phyloP scores from a whole-genome alignment of 1,140 invertebrate species.

The Brachionus calyciflorus region DNA sequence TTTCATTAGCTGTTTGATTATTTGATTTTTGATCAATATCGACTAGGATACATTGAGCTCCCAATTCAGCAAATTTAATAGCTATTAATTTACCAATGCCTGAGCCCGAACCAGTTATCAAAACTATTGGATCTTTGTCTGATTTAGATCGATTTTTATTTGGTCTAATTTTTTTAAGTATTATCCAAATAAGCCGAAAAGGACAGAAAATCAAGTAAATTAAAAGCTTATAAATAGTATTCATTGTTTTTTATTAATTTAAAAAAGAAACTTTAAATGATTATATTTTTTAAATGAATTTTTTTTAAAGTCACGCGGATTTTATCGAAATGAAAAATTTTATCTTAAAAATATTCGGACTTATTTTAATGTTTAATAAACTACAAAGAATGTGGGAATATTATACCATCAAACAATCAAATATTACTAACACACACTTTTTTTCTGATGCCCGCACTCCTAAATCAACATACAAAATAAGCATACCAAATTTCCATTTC shows the following conservation, averaged over 20 bases:
- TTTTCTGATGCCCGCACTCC: too few relatives aligned
- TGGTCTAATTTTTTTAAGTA: neutral
- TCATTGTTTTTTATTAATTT: conserved; percentile 15
- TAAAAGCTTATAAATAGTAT: neutral
- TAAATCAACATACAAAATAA: too few relatives aligned
- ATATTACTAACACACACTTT: too few relatives aligned
- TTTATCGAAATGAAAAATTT: too few relatives aligned
- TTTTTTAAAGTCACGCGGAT: too few relatives aligned
- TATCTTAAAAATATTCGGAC: too few relatives aligned
- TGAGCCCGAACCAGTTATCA: conserved; percentile 76
- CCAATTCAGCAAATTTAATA: conserved; percentile 72
- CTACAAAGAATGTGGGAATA: too few relatives aligned
- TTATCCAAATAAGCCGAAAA: neutral
- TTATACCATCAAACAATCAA: too few relatives aligned
- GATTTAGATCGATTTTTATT: conserved; percentile 51
- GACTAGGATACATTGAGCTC: conserved; percentile 81
- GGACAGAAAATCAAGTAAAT: neutral
- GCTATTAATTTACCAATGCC: conserved; percentile 82
- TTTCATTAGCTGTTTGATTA: conserved; percentile 69
- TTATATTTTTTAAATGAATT: too few relatives aligned
- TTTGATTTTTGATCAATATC: conserved; percentile 71
- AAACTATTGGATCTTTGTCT: conserved; percentile 72
- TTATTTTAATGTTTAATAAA: too few relatives aligned
- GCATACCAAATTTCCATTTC: too few relatives aligned
- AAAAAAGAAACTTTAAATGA: too few relatives aligned